Evolutionary conservation across 2,888 invertebrate genomes (phyloP).

Genomic region (Agrotis segetum): DNA sequence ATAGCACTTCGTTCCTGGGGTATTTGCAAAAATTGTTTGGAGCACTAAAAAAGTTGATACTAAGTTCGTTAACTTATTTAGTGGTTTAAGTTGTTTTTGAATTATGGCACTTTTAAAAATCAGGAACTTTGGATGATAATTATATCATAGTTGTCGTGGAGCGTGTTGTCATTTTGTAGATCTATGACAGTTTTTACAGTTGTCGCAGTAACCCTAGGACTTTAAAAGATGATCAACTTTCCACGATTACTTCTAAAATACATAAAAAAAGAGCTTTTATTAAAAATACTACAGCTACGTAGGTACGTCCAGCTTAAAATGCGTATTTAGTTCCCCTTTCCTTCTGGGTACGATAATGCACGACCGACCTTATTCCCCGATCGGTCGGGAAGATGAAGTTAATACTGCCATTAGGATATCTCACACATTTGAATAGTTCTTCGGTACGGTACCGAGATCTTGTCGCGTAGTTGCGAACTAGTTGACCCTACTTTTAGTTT

Average conservation of each 20-base stretch:
- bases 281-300: too few relatives aligned
- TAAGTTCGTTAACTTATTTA: too few relatives aligned
- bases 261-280: too few relatives aligned
- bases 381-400: conserved; percentile 81
- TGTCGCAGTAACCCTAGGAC: too few relatives aligned
- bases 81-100: not conserved
- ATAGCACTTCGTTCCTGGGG: not conserved
- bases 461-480: conserved; percentile 60
- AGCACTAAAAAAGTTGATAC: conserved; percentile 11
- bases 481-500: conserved; percentile 14
- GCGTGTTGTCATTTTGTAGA: not conserved
- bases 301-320: conserved; percentile 29
- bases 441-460: conserved; percentile 64
- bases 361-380: conserved; percentile 75
- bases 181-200: too few relatives aligned
- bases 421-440: conserved; percentile 81
- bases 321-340: conserved; percentile 54
- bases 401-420: conserved; percentile 84
- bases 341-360: conserved; percentile 71
- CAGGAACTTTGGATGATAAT: not conserved
- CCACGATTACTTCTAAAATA: too few relatives aligned
- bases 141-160: too few relatives aligned
- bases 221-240: too few relatives aligned
- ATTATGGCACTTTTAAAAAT: not conserved
- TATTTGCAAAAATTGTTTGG: conserved; percentile 26